phyloP scores from a whole-genome alignment of 2,113 vertebrate species.

The Megalops atlanticus region DNA sequence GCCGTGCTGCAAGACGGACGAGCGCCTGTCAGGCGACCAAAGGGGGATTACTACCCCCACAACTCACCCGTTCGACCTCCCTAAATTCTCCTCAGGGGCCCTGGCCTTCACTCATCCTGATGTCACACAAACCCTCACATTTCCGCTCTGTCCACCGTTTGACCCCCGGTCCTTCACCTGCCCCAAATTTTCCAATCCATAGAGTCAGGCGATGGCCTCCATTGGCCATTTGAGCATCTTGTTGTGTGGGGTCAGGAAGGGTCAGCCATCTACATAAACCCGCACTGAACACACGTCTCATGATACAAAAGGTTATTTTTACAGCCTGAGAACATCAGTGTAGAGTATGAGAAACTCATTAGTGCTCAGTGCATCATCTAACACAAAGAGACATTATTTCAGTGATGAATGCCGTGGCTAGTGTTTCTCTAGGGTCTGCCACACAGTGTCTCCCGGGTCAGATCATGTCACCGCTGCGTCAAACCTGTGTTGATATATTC shows the following conservation, averaged over 20 bases:
- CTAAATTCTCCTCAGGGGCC: background rate
- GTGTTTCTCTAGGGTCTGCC: background rate
- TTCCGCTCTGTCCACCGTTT: background rate
- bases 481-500: background rate
- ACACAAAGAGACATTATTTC: no score
- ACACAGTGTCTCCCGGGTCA: background rate
- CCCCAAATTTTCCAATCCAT: background rate
- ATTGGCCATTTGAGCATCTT: background rate
- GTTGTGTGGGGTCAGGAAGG: background rate
- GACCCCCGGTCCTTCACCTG: background rate
- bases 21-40: constrained; percentile 34
- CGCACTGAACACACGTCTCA: background rate
- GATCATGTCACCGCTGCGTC: background rate
- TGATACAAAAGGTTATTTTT: background rate
- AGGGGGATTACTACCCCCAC: background rate
- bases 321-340: no score
- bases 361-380: background rate
- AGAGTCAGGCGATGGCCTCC: background rate
- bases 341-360: background rate
- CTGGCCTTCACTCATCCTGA: background rate
- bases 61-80: background rate
- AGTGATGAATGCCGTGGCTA: background rate
- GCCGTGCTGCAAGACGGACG: constrained; percentile 41
- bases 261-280: background rate
- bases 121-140: background rate